These are phyloP conservation scores for Branchinecta lynchi DNA, from an alignment of 1,140 invertebrate species.

Conservation along the genomic window DNA sequence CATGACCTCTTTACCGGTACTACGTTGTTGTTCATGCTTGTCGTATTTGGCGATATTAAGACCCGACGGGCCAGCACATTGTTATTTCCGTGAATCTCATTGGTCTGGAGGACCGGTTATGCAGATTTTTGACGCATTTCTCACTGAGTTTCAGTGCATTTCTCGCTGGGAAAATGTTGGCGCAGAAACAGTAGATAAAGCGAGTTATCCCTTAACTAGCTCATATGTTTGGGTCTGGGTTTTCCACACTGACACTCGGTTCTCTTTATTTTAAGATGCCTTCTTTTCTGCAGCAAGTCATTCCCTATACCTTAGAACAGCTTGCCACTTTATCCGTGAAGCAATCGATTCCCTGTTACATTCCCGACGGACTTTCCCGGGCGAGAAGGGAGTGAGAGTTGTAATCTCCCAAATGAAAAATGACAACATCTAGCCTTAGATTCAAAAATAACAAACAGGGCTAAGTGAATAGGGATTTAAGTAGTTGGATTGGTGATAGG, in stretches of 20 bases:
- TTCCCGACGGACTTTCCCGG: neutral
- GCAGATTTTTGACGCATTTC: too few relatives aligned
- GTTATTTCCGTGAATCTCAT: too few relatives aligned
- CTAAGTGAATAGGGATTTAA: neutral
- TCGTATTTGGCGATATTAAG: too few relatives aligned
- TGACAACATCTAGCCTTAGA: neutral
- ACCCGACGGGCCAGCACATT: too few relatives aligned
- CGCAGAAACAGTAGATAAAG: too few relatives aligned
- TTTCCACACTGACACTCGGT: neutral
- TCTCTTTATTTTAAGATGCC: neutral
- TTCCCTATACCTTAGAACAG: neutral
- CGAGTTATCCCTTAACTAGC: too few relatives aligned
- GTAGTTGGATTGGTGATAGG: neutral
- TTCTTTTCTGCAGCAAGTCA: neutral
- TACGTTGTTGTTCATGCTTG: too few relatives aligned
- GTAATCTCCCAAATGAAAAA: slow-evolving; percentile 7
- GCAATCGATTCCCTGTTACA: neutral
- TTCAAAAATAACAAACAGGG: slow-evolving; percentile 10
- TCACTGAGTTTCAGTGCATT: too few relatives aligned
- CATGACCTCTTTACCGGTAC: too few relatives aligned
- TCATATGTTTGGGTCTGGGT: neutral
- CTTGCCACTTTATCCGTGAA: too few relatives aligned
- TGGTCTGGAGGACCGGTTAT: too few relatives aligned
- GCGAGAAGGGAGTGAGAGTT: neutral
- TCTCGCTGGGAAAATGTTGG: too few relatives aligned